Evolutionary conservation across 2,797 vertebrate species (phyloP).

Genomic region (Gymnopithys bicolor): DNA sequence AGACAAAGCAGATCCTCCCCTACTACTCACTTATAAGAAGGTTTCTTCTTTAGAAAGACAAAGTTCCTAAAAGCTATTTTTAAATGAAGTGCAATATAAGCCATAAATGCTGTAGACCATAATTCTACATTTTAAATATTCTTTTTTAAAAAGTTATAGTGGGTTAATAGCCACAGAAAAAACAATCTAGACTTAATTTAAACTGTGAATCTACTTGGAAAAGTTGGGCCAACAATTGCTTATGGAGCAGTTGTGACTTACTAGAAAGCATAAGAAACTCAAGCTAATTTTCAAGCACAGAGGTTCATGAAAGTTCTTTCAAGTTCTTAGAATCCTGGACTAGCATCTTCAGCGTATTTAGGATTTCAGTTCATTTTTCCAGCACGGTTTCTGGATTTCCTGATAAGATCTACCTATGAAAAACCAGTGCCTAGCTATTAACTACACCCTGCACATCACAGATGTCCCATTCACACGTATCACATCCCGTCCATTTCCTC

Average conservation of each 20-base stretch:
- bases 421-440: background rate
- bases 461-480: background rate
- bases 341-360: background rate
- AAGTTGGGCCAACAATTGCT: background rate
- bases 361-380: background rate
- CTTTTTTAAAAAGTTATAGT: background rate
- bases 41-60: background rate
- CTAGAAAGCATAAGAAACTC: background rate
- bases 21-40: background rate
- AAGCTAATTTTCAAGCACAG: background rate
- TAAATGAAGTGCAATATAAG: background rate
- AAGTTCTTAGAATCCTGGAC: background rate
- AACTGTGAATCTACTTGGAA: background rate
- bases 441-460: background rate
- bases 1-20: background rate
- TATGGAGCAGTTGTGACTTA: background rate
- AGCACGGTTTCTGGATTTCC: background rate
- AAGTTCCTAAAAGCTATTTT: background rate
- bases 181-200: background rate
- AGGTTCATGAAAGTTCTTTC: background rate
- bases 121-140: background rate
- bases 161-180: background rate
- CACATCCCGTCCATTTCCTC: background rate
- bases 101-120: background rate
- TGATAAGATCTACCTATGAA: background rate